Conservation (phyloP, 2,797 vertebrate species). For the Pseudocheirus occidentalis region DNA sequence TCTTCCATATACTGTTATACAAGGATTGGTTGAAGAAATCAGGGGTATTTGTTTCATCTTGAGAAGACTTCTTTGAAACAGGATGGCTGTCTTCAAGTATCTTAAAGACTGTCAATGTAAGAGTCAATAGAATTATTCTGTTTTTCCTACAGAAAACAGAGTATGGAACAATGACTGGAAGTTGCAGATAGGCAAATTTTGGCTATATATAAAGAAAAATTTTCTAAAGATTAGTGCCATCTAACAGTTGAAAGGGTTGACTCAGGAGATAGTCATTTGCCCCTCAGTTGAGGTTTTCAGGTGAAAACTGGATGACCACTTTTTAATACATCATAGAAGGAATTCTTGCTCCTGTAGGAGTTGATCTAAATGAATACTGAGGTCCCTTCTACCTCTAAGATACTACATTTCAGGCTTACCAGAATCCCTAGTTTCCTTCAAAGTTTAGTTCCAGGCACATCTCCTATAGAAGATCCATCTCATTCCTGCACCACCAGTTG, state of each 20-base stretch:
- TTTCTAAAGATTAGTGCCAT: neutral
- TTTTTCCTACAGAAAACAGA: neutral
- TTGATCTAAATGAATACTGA: neutral
- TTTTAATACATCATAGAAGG: neutral
- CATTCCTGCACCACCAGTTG: neutral
- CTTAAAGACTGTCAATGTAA: neutral
- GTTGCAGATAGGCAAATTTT: neutral
- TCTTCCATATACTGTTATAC: neutral
- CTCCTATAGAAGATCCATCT: neutral
- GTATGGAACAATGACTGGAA: neutral
- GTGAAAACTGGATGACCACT: neutral
- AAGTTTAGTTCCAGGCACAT: neutral
- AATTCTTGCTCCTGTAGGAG: neutral
- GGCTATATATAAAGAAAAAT: neutral
- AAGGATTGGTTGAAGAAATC: neutral
- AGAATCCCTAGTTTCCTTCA: neutral
- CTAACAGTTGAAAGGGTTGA: neutral
- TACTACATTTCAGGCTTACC: neutral
- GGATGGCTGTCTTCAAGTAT: neutral
- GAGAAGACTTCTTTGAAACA: neutral
- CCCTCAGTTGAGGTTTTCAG: neutral
- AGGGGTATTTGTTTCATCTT: neutral
- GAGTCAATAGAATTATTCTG: neutral
- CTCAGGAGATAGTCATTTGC: neutral
- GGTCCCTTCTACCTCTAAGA: neutral